These are phyloP conservation scores for Aphis gossypii DNA, from an alignment of 1,140 invertebrate species.

Conservation along the genomic window DNA sequence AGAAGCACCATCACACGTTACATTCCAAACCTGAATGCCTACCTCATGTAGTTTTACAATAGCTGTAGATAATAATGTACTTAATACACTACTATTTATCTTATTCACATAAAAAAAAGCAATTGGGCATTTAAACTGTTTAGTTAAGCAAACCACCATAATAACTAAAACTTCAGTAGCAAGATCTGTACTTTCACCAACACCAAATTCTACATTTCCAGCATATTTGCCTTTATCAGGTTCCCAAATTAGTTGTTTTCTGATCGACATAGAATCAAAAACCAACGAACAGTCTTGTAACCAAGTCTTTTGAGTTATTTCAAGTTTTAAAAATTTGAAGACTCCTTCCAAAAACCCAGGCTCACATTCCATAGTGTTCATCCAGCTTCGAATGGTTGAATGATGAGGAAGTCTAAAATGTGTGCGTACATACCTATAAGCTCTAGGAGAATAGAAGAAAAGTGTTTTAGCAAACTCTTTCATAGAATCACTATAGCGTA, in stretches of 20 bases:
- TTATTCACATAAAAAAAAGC: constrained; percentile 3
- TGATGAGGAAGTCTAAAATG: neutral
- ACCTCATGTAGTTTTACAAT: neutral
- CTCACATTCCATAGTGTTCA: neutral
- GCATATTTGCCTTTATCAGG: constrained; percentile 4
- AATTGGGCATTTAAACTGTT: constrained; percentile 1
- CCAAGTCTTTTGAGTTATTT: neutral
- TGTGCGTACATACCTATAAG: neutral
- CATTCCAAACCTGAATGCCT: neutral
- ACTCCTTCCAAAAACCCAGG: neutral
- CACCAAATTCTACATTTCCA: constrained; percentile 3
- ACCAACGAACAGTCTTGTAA: neutral
- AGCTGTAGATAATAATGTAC: neutral
- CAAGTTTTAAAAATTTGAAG: neutral
- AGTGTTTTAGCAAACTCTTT: neutral
- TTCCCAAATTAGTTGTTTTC: constrained; percentile 17
- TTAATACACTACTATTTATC: neutral
- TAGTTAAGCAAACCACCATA: neutral
- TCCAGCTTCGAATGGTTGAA: neutral
- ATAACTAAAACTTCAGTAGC: constrained; percentile 17
- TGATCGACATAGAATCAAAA: neutral
- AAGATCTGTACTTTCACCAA: constrained; percentile 19
- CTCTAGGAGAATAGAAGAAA: neutral
- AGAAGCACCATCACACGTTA: neutral
- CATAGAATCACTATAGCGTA: neutral